Evolutionary conservation across 2,113 vertebrate genomes (phyloP), one percentile per base, ranked within the genome.

Genomic region (Cranoglanis bouderius): DNA sequence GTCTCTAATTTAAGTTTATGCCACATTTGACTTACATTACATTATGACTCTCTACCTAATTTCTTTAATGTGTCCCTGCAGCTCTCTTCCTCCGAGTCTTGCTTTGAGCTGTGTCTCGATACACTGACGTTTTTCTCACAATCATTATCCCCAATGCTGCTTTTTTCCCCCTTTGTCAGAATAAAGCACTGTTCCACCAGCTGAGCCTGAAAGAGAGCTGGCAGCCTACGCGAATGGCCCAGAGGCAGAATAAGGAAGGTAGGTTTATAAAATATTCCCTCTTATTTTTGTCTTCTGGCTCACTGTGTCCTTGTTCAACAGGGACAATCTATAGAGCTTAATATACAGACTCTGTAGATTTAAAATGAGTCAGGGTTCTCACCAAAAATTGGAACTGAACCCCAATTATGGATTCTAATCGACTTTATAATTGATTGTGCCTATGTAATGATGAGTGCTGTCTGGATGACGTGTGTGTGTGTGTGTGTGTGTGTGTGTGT

Each of bases 151-250:
- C 87, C 78, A 90, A 90, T 87, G 87, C 72, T 61, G 94, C 74
- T 92, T 61, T 84, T 91, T 93, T 91, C 83, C 91, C 65, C 72
- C 67, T 81, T 72, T 95, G 85, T 92, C 93, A 99, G 98, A 97
- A 96, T 94, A 98, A 97, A 96, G 95, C 96, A 61, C 95, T 98
- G 94, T 97, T 96, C 95, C 97, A 98, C 91, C 98, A 99, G 87
- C 95, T 97, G 95, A 99, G 98, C 94, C 91, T 97, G 57, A 98
- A 97, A 94, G 98, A 99, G 92, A 98, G 95, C 87, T 97, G 97
- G 96, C 95, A 96, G n/a, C 97, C 97, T 89, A 94, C 96, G 38
- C 96, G 96, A 95, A 95, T 95, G 90, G 91, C 96, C 77, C 93
- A 96, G 90, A 96, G 94, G 77, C 97, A 97, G 92, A 95, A 93